phyloP scores from a whole-genome alignment of 2,888 invertebrate genomes.

The Himalopsyche japonica region DNA sequence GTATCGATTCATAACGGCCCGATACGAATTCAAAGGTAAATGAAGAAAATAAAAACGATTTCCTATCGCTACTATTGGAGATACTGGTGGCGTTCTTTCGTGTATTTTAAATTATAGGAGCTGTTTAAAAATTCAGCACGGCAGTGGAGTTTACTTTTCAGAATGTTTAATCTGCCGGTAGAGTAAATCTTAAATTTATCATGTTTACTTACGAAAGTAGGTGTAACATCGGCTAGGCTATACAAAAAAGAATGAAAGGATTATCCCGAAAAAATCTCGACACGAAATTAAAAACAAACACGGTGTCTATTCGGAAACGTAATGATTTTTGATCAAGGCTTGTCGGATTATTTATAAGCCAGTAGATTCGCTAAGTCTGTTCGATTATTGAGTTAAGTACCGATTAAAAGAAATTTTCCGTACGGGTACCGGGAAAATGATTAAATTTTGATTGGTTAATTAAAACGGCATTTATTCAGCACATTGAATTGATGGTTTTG shows the following conservation, averaged over 20 bases:
- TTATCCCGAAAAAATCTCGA: conserved; percentile 26
- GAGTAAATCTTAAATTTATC: conserved; percentile 34
- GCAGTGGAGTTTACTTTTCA: conserved; percentile 30
- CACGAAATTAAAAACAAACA: conserved; percentile 30
- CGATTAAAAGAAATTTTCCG: background rate
- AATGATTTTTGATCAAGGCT: background rate
- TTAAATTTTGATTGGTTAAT: background rate
- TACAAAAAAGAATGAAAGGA: conserved; percentile 15
- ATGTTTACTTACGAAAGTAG: conserved; percentile 22
- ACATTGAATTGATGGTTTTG: background rate
- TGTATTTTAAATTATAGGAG: conserved; percentile 32
- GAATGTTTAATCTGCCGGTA: conserved; percentile 36
- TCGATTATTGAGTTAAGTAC: background rate
- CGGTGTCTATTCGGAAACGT: background rate
- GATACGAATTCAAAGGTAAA: background rate
- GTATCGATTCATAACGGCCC: background rate
- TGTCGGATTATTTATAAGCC: background rate
- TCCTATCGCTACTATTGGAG: background rate
- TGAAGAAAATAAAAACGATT: background rate
- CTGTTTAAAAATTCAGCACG: conserved; percentile 35
- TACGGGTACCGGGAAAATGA: background rate
- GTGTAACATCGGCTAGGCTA: conserved; percentile 11
- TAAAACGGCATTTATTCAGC: background rate
- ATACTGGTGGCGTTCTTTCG: conserved; percentile 5
- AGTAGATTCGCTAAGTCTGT: background rate